Percentiles rank a stretch among this genome's conserved stretches.
phyloP scores from a whole-genome alignment of 2,797 vertebrate genomes.

The Neopelma chrysocephalum region DNA sequence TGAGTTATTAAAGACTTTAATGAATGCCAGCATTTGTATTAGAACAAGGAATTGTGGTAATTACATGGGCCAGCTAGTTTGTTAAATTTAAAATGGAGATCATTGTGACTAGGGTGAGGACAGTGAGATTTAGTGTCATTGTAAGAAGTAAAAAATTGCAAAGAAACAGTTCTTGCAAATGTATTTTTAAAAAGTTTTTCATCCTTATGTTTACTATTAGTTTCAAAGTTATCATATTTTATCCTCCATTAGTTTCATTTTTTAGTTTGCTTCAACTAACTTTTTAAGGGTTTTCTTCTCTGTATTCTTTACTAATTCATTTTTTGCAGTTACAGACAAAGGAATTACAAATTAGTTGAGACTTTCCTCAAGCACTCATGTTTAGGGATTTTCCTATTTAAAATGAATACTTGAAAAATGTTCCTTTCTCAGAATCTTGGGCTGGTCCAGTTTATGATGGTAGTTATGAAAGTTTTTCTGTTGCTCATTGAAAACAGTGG shows the following conservation, averaged over 20 bases:
- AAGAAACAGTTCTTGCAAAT: neutral
- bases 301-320: neutral
- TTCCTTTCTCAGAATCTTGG: neutral
- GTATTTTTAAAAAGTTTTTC: neutral
- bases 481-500: neutral
- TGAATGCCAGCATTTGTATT: neutral
- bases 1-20: neutral
- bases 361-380: neutral
- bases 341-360: neutral
- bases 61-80: neutral
- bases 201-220: neutral
- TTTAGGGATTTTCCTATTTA: neutral
- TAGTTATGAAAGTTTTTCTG: neutral
- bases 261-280: neutral
- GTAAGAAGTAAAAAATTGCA: neutral
- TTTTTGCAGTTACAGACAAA: neutral
- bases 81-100: neutral
- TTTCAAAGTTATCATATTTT: neutral
- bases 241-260: neutral
- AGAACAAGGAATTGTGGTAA: slow-evolving; percentile 4
- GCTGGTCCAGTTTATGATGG: neutral
- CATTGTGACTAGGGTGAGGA: neutral
- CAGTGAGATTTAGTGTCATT: neutral
- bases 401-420: neutral
- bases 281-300: neutral